A percentile compares a stretch with the other conserved stretches of the same genome.
Conservation (phyloP, 2,888 invertebrate genomes). For the Stenichneumon culpator region DNA sequence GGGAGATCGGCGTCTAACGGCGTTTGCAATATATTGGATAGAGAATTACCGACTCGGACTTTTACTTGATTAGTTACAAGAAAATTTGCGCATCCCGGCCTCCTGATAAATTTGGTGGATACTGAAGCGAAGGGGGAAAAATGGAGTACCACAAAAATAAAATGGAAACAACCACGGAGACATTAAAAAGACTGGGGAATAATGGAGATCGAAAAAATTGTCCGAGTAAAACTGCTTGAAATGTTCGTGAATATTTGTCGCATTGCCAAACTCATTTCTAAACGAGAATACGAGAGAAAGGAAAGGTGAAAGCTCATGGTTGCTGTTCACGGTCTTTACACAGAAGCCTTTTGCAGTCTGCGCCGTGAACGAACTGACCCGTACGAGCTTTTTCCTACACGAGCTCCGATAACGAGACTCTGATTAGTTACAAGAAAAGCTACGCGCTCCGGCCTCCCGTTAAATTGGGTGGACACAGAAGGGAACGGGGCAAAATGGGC, state of each 20-base stretch:
- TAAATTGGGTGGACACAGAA: neutral
- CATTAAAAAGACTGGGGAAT: too few relatives aligned
- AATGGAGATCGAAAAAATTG: neutral
- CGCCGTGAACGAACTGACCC: neutral
- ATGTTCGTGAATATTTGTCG: neutral
- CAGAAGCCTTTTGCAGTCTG: neutral
- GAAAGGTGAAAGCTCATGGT: neutral
- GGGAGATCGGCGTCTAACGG: neutral
- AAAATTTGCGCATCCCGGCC: neutral
- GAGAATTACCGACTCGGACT: neutral
- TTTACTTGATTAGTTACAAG: neutral
- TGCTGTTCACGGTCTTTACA: constrained; percentile 5
- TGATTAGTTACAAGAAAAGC: neutral
- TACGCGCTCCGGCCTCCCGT: neutral
- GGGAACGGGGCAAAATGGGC: too few relatives aligned
- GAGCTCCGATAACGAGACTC: constrained; percentile 4
- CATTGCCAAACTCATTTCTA: neutral
- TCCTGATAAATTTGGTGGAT: neutral
- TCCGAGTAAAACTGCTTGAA: neutral
- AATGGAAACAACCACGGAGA: too few relatives aligned
- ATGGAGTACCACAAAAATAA: too few relatives aligned
- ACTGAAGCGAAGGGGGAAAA: too few relatives aligned
- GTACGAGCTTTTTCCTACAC: constrained; percentile 10
- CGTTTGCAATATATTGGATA: neutral
- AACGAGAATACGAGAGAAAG: neutral